These are phyloP conservation scores for Mycteria americana DNA, from an alignment of 2,797 vertebrate species.

Conservation along the genomic window DNA sequence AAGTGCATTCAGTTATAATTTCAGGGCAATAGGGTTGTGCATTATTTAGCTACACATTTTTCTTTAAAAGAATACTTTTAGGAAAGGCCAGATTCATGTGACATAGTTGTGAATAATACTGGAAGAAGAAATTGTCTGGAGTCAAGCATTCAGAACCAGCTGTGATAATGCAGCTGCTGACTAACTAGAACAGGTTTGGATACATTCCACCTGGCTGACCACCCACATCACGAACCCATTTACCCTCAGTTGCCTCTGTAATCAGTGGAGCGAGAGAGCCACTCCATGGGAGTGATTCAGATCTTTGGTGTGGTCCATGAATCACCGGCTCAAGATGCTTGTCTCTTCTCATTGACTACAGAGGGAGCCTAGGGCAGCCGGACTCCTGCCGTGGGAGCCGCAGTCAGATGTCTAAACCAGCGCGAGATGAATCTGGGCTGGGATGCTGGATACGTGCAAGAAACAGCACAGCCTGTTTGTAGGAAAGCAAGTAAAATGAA, in stretches of 20 bases:
- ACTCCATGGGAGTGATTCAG: constrained; percentile 21
- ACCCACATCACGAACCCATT: constrained; percentile 43
- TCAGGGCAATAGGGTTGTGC: background rate
- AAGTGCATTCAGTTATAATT: background rate
- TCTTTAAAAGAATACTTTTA: background rate
- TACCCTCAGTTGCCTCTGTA: background rate
- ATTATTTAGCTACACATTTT: background rate
- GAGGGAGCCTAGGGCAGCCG: background rate
- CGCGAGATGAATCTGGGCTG: background rate
- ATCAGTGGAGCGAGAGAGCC: background rate
- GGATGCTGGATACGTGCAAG: background rate
- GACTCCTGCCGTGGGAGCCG: background rate
- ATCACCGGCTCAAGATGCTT: constrained; percentile 31
- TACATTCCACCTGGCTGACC: constrained; percentile 53
- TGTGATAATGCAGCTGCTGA: background rate
- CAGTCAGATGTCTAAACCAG: background rate
- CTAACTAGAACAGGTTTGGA: constrained; percentile 33
- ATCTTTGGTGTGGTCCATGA: constrained; percentile 59
- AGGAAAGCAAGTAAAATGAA: background rate
- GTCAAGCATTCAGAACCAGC: background rate
- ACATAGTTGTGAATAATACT: background rate
- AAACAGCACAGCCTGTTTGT: background rate
- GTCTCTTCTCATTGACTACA: constrained; percentile 7
- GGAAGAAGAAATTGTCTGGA: background rate
- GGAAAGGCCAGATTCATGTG: background rate